Percentiles rank a stretch among this genome's conserved stretches.
Conservation (phyloP, 2,113 vertebrate species). For the Paracanthobrama guichenoti region DNA sequence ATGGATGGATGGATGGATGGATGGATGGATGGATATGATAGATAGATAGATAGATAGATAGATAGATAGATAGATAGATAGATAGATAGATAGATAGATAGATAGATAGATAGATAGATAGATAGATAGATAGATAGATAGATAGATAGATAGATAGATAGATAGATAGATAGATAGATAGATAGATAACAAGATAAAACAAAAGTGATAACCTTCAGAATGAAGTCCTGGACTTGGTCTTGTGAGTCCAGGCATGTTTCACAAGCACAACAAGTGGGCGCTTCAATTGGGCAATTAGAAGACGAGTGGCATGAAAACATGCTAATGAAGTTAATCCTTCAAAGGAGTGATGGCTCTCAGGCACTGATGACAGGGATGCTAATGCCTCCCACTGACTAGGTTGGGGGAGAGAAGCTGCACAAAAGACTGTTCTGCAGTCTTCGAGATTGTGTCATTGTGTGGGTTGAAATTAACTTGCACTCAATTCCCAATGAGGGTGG, state of each 20-base stretch:
- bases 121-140: too few species aligned
- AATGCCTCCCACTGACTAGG: conserved; percentile 58
- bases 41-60: too few species aligned
- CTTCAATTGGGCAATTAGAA: conserved; percentile 60
- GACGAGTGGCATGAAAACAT: conserved; percentile 63
- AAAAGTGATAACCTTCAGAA: conserved; percentile 13
- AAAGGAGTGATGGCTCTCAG: conserved; percentile 63
- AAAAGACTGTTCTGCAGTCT: conserved; percentile 54
- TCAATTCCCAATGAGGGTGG: conserved; percentile 73
- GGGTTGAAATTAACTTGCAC: conserved; percentile 74
- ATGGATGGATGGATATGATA: background rate
- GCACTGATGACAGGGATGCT: conserved; percentile 60
- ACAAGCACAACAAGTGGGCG: conserved; percentile 60
- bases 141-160: too few species aligned
- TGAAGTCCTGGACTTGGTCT: conserved; percentile 29
- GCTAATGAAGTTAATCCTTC: conserved; percentile 65
- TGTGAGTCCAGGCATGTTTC: conserved; percentile 56
- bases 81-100: too few species aligned
- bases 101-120: too few species aligned
- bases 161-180: too few species aligned
- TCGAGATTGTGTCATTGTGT: conserved; percentile 69
- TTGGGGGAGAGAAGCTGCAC: conserved; percentile 51
- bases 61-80: too few species aligned
- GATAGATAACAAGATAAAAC: background rate
- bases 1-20: background rate